phyloP scores from a whole-genome alignment of 2,888 invertebrate genomes.

The Dorcus parallelipipedus region DNA sequence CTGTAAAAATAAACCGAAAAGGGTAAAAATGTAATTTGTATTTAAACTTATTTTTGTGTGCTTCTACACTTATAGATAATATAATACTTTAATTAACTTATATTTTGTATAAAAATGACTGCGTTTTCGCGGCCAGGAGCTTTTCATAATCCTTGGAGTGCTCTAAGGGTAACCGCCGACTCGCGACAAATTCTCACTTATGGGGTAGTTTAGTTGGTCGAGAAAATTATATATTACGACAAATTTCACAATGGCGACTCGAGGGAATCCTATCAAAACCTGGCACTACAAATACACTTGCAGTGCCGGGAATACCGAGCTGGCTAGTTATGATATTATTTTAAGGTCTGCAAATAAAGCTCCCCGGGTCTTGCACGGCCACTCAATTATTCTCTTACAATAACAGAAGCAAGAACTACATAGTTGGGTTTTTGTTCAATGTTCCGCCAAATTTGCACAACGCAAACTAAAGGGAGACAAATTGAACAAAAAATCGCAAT shows the following conservation, averaged over 20 bases:
- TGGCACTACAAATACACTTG: slow-evolving; percentile 21
- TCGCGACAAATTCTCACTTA: no score
- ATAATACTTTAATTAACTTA: no score
- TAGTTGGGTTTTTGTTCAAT: neutral
- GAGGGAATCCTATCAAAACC: slow-evolving; percentile 25
- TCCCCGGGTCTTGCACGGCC: neutral
- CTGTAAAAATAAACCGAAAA: no score
- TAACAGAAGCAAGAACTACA: neutral
- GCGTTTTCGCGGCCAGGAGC: no score
- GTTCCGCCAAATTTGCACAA: neutral
- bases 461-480: neutral
- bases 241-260: slow-evolving; percentile 23
- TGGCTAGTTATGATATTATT: slow-evolving; percentile 7
- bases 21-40: no score
- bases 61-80: no score
- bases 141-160: no score
- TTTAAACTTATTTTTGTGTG: no score
- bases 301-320: neutral
- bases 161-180: no score
- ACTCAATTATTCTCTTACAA: slow-evolving; percentile 1
- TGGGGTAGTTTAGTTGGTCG: slow-evolving; percentile 18
- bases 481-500: neutral
- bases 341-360: slow-evolving; percentile 13
- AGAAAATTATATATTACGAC: slow-evolving; percentile 24
- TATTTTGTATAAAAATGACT: no score